phyloP scores from a whole-genome alignment of 1,140 invertebrate genomes.

The Drosophila bocqueti region DNA sequence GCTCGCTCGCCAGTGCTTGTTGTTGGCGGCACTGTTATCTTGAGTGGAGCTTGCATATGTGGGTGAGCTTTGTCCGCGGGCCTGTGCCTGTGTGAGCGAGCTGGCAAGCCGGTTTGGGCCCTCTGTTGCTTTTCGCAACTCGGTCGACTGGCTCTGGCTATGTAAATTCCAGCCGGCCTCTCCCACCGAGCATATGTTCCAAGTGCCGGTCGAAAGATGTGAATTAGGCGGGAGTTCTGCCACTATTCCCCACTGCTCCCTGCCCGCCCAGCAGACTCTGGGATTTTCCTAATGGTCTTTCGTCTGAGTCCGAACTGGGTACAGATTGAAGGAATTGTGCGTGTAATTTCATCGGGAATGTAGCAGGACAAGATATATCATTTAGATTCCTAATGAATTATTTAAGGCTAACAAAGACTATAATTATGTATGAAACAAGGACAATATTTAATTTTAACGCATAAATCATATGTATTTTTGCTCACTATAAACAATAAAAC shows the following conservation, averaged over 20 bases:
- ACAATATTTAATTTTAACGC: not conserved
- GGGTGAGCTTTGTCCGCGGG: constrained; percentile 59
- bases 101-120: constrained; percentile 65
- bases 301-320: not conserved
- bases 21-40: constrained; percentile 56
- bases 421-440: not conserved
- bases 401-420: not conserved
- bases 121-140: constrained; percentile 55
- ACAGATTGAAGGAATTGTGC: not conserved
- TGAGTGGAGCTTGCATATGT: constrained; percentile 63
- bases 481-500: not conserved
- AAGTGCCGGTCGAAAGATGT: constrained; percentile 35
- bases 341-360: not conserved
- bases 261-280: constrained; percentile 2
- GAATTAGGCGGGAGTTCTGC: constrained; percentile 51
- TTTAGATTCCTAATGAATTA: not conserved
- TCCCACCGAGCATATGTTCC: constrained; percentile 44
- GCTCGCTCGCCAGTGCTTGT: constrained; percentile 24
- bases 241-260: not conserved
- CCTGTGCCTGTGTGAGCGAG: constrained; percentile 26
- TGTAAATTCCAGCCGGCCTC: constrained; percentile 60
- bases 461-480: not conserved
- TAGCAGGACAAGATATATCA: not conserved
- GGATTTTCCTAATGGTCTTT: constrained; percentile 55
- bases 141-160: constrained; percentile 49